Conservation (phyloP, 1,140 invertebrate genomes). For the Fragariocoptes setiger region DNA sequence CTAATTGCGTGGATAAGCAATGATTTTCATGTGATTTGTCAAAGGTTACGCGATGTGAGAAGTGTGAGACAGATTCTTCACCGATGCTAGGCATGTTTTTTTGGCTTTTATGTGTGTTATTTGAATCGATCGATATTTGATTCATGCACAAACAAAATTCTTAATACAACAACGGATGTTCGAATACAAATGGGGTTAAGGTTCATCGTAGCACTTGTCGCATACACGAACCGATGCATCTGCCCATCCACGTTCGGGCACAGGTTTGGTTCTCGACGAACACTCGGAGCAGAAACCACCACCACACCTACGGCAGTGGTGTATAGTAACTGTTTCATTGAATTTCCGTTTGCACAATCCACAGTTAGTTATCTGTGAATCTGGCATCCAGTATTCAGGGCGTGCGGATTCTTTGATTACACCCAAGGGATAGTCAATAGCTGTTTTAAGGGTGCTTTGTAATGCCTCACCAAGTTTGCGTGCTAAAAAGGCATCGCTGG, state of each 20-base stretch:
- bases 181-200: neutral
- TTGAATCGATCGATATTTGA: too few species aligned
- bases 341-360: constrained; percentile 28
- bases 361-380: constrained; percentile 31
- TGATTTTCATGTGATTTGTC: too few species aligned
- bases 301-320: constrained; percentile 35
- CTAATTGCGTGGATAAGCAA: too few species aligned
- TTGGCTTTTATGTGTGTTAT: too few species aligned
- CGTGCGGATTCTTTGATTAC: constrained; percentile 37
- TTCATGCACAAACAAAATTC: neutral
- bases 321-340: constrained; percentile 23
- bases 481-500: constrained; percentile 13
- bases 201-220: constrained; percentile 14
- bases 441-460: constrained; percentile 16
- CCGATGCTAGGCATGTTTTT: too few species aligned
- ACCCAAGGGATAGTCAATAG: constrained; percentile 18
- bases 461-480: constrained; percentile 19
- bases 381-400: constrained; percentile 45
- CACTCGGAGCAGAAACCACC: constrained; percentile 20
- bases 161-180: neutral
- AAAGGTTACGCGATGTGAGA: too few species aligned
- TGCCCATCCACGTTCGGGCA: constrained; percentile 19
- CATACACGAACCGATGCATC: constrained; percentile 20
- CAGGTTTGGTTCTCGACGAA: constrained; percentile 16
- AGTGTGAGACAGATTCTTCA: too few species aligned